Evolutionary conservation across 2,888 invertebrate species (phyloP), one percentile per base, ranked within the genome.

Genomic region (Anodontia alba): DNA sequence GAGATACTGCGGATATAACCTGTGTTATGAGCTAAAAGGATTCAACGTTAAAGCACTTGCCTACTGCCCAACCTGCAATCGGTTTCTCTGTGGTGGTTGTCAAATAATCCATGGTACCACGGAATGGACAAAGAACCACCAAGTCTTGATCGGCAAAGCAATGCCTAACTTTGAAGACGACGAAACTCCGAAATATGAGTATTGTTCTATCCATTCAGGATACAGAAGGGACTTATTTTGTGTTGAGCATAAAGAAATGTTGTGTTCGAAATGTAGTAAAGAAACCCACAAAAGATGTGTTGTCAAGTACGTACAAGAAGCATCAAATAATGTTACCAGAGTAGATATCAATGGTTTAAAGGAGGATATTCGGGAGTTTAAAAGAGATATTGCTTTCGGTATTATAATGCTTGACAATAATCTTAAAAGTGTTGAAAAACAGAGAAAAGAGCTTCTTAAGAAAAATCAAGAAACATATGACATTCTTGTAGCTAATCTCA

Each of bases 381-480:
- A 62, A 62, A 3, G 62, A n/a, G 62, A 62, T 31, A 5, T 62
- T 5, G 33, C 31, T 3, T 62, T 62, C 33, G 33, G 29, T 33
- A 33, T 29, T 17, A 62, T 23, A 1, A 62, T 29, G 31, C 5
- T 62, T 33, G 62, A 62, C 20, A 33, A 33, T 33, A 62, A 33
- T 33, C 7, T 62, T 3, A 23, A 29, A 33, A 33, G 33, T 23
- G 23, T 62, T 62, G 62, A 62, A 62, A 29, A 62, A 33, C 62
- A 62, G 29, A 31, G 62, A 5, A 31, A 62, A 20, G 15, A 33
- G 5, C 33, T 62, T 1, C 62, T 33, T 17, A 62, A 62, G 62
- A 33, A 62, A 33, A 62, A 62, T 33, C 62, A 62, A 20, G 62
- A 62, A 23, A 62, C 62, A 1, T 62, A 62, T 62, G 62, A 62